Percentiles rank a stretch among this genome's conserved stretches.
phyloP scores from a whole-genome alignment of 1,140 invertebrate genomes.

The Drosophila mauritiana region DNA sequence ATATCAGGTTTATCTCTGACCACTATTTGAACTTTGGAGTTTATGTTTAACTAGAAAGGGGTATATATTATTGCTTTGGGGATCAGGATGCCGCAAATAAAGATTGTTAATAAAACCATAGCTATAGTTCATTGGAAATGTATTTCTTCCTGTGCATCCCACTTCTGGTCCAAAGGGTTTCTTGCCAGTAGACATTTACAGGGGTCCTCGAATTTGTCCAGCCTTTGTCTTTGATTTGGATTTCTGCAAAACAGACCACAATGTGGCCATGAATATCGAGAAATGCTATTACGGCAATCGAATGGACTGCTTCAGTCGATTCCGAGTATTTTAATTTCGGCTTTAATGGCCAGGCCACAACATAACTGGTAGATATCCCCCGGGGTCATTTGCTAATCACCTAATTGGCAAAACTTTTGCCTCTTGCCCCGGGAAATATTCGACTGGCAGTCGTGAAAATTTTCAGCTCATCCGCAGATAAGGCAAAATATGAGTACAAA shows the following conservation, averaged over 20 bases:
- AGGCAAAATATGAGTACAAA: constrained; percentile 15
- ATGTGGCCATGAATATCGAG: constrained; percentile 35
- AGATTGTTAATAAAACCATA: too few relatives aligned
- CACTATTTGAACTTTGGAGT: too few relatives aligned
- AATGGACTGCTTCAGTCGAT: constrained; percentile 20
- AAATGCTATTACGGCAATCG: constrained; percentile 20
- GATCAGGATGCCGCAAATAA: too few relatives aligned
- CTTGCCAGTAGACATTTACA: constrained; percentile 12
- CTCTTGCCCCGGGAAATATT: constrained; percentile 14
- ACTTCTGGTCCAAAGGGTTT: background rate
- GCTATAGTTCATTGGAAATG: background rate
- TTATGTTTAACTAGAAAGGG: too few relatives aligned
- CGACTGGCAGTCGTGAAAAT: constrained; percentile 29
- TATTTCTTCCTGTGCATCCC: constrained; percentile 20
- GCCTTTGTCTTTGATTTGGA: constrained; percentile 40
- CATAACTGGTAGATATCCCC: constrained; percentile 1
- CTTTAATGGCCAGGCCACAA: constrained; percentile 27
- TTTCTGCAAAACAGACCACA: constrained; percentile 16
- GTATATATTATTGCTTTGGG: too few relatives aligned
- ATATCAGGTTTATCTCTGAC: too few relatives aligned
- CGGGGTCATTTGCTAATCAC: constrained; percentile 28
- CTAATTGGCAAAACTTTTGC: constrained; percentile 42
- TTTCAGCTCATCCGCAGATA: constrained; percentile 43
- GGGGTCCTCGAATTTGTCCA: constrained; percentile 19
- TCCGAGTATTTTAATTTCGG: constrained; percentile 22